These are phyloP conservation scores for Ahaetulla prasina DNA, from an alignment of 2,113 vertebrate species.

Conservation along the genomic window DNA sequence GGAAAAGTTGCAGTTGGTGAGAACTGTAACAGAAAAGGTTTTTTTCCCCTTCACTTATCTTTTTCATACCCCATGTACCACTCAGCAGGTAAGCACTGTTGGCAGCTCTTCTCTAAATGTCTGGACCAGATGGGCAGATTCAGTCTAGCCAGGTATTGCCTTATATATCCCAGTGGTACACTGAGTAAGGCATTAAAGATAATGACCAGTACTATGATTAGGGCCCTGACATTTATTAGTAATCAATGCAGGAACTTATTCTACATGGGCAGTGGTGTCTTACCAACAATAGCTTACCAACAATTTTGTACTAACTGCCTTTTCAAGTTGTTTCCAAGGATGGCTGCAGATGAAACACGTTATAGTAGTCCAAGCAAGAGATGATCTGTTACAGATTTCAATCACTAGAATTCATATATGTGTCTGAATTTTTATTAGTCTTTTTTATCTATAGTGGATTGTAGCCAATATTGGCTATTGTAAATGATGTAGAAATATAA, in stretches of 20 bases:
- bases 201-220: background rate
- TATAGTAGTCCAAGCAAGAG: background rate
- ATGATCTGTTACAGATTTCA: background rate
- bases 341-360: background rate
- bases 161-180: background rate
- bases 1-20: background rate
- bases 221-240: background rate
- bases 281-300: background rate
- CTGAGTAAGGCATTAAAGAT: background rate
- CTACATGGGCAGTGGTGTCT: background rate
- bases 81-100: background rate
- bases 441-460: background rate
- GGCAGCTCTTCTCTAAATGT: background rate
- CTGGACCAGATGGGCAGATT: background rate
- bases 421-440: background rate
- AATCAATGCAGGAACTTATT: background rate
- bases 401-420: background rate
- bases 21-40: background rate
- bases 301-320: background rate
- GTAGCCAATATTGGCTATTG: background rate
- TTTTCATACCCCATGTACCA: background rate
- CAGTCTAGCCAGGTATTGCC: background rate
- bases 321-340: background rate
- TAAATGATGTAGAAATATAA: background rate
- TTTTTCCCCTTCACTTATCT: background rate